Base-by-base conservation (phyloP, 2,113 vertebrate species). In the Gorsachius goisagi region DNA sequence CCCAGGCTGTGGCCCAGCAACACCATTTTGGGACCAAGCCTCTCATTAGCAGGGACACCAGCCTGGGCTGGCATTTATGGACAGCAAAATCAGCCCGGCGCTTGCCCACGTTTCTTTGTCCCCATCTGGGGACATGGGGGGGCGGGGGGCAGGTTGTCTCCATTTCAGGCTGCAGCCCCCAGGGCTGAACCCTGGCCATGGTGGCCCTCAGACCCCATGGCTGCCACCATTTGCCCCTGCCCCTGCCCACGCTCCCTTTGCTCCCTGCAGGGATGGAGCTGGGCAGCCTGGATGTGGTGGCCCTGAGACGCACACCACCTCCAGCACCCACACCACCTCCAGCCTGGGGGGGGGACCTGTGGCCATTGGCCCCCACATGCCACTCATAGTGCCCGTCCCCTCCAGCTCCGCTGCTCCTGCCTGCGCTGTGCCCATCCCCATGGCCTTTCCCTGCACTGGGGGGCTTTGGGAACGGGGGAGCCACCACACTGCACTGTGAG, bases 61-160 rank as follows among this genome's bases (percentile, higher is more conserved):
- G 47, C 59, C n/a, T 19, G 32, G 41, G 35, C 68, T 1, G 10
- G 20, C 17, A 2, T 32, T 63, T 7, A 22, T 9, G 8, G 62
- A 9, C 2, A 4, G 11, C 37, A 30, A 59, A 27, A 28, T 35
- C 64, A 47, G 44, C 33, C 13, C n/a, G 30, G 60, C 2, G 28
- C 35, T 35, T 0, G 0, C 33, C 44, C 32, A 44, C 1, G 2
- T 24, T 5, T 12, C n/a, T 20, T 11, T 16, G 3, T 74, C 41
- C 12, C 49, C 12, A 66, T 30, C 41, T 26, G 16, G 39, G 53
- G 77, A 44, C 41, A 15, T 9, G 41, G 14, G 41, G 41, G 5
- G 12, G 11, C 6, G 41, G 16, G 53, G 77, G 69, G 41, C 53
- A 35, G 21, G 56, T 30, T 8, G 9, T 4, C 41, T 30, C 59